These are phyloP conservation scores for Drosophila quasianomalipes DNA, from an alignment of 2,888 invertebrate species.

Conservation along the genomic window DNA sequence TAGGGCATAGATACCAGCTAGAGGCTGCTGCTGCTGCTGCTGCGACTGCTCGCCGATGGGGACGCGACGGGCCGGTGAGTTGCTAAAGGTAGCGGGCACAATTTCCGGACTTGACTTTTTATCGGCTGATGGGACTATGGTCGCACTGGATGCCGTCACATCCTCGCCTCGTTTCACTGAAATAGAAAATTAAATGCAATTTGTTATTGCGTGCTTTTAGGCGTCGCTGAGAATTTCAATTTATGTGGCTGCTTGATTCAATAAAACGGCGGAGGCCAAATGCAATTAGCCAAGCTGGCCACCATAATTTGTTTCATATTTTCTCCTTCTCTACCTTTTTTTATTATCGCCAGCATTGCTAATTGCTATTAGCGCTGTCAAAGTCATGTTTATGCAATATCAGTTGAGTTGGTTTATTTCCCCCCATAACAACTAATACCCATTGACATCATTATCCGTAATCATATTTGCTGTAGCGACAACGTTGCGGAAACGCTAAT, in stretches of 20 bases:
- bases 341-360: slow-evolving; percentile 42
- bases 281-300: slow-evolving; percentile 69
- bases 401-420: slow-evolving; percentile 37
- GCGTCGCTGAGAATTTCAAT: slow-evolving; percentile 58
- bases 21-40: slow-evolving; percentile 29
- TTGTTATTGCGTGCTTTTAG: slow-evolving; percentile 53
- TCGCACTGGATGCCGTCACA: slow-evolving; percentile 30
- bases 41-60: slow-evolving; percentile 16
- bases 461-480: slow-evolving; percentile 56
- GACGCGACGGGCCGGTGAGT: slow-evolving; percentile 59
- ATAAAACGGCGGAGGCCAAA: slow-evolving; percentile 62
- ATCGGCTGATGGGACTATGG: slow-evolving; percentile 63
- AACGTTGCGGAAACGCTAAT: slow-evolving; percentile 58
- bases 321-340: slow-evolving; percentile 29
- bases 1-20: slow-evolving; percentile 61
- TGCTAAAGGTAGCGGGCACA: slow-evolving; percentile 80
- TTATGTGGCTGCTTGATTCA: slow-evolving; percentile 62
- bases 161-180: slow-evolving; percentile 62
- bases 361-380: slow-evolving; percentile 77
- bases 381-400: slow-evolving; percentile 66
- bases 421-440: slow-evolving; percentile 43
- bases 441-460: slow-evolving; percentile 70
- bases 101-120: slow-evolving; percentile 83
- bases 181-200: slow-evolving; percentile 57
- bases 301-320: slow-evolving; percentile 66